Base-by-base conservation (phyloP, 92 coral and sea anemone species). In the Phenganax marumi region DNA sequence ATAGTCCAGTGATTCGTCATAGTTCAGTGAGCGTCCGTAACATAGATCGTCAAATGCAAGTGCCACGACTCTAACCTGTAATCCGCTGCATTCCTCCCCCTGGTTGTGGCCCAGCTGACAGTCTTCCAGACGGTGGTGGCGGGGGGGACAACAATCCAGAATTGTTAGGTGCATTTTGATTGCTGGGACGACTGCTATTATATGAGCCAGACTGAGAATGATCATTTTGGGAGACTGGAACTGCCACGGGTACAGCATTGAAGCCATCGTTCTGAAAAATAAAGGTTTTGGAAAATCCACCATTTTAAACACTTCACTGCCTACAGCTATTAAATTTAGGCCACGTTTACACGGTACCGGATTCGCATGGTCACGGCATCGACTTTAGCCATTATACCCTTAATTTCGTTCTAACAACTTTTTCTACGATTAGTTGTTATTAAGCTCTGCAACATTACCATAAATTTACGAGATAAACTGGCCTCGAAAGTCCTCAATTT, bases 191-290 rank as follows among this genome's bases (percentile, higher is more conserved):
- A 14, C 68, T 78, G 19, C 43, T 12, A n/a, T 62, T 56, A 14
- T 23, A 56, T 24, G 71, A 65, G 63, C 72, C 60, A 8, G 72
- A 26, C 21, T 50, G 50, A 7, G 54, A 47, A 24, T 62, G 72
- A 7, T 62, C 73, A 68, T 81, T 56, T 49, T 87, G 85, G 5
- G 97, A 87, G 8, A 92, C 93, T 6, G 98, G 98, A 2, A 95
- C 92, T 0, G 98, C 69, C 14, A 95, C 98, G 0, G 98, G 97
- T 84, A 94, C 73, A 17, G 85, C 66, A 12, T 60, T 68, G 48
- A 75, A 82, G 12, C 84, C 85, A 74, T 86, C 85, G 68, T 61
- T 64, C 89, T 86, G 50, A 50, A 24, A 52, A 72, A 33, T 16
- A 53, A 55, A 57, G 55, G n/a, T 46, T 8, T 14, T 19, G 1